These are phyloP conservation scores for Drosophila affinis DNA, from an alignment of 2,888 invertebrate species.

Conservation along the genomic window DNA sequence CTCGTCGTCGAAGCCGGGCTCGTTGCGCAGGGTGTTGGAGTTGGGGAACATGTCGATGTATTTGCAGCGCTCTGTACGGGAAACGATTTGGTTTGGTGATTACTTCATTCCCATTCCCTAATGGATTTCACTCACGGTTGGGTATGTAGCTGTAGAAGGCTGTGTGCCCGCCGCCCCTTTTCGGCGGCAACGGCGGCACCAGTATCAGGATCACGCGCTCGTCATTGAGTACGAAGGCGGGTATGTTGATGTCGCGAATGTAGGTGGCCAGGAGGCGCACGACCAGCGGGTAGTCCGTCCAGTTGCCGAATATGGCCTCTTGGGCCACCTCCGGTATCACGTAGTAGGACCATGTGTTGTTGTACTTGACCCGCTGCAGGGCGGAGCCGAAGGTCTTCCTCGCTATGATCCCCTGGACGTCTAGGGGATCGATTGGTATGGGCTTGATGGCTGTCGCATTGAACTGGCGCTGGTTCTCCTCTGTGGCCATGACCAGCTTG, in stretches of 20 bases:
- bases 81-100: not conserved
- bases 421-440: slow-evolving; percentile 77
- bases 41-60: slow-evolving; percentile 87
- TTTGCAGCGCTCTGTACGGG: slow-evolving; percentile 85
- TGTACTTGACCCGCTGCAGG: slow-evolving; percentile 74
- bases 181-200: slow-evolving; percentile 82
- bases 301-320: slow-evolving; percentile 79
- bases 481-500: slow-evolving; percentile 70
- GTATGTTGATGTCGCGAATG: slow-evolving; percentile 81
- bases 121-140: slow-evolving; percentile 65
- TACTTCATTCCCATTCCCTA: not conserved
- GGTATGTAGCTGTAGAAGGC: slow-evolving; percentile 81
- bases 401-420: slow-evolving; percentile 66
- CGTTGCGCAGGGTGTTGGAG: slow-evolving; percentile 84
- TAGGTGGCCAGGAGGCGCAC: slow-evolving; percentile 80
- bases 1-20: slow-evolving; percentile 85
- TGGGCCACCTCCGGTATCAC: slow-evolving; percentile 82
- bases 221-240: slow-evolving; percentile 78
- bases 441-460: slow-evolving; percentile 71
- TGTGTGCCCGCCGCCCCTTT: slow-evolving; percentile 66
- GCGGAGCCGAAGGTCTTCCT: slow-evolving; percentile 74
- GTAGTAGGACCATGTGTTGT: slow-evolving; percentile 79
- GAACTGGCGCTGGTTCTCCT: slow-evolving; percentile 64
- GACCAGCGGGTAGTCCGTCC: slow-evolving; percentile 80
- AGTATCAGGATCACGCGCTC: slow-evolving; percentile 79